A percentile compares a stretch with the other conserved stretches of the same genome.
phyloP scores from a whole-genome alignment of 2,797 vertebrate genomes.

The Threskiornis aethiopicus region DNA sequence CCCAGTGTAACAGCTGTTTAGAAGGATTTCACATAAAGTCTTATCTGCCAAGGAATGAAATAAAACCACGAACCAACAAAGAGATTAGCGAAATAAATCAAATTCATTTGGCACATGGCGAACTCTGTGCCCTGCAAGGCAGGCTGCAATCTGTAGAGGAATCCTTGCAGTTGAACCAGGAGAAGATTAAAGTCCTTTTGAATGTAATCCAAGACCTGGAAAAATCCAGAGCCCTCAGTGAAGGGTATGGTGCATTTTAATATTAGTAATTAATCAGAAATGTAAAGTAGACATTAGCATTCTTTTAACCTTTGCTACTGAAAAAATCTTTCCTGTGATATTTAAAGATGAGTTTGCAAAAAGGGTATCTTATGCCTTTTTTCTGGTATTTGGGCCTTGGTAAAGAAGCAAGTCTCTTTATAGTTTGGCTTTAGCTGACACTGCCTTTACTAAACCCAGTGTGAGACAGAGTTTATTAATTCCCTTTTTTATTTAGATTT shows the following conservation, averaged over 20 bases:
- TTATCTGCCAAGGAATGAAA: conserved; percentile 57
- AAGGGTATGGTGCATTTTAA: conserved; percentile 84
- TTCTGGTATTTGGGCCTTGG: not conserved
- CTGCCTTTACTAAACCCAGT: not conserved
- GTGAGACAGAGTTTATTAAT: not conserved
- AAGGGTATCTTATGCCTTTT: not conserved
- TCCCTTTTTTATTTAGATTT: not conserved
- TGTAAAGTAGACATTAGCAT: not conserved
- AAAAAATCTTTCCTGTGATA: not conserved
- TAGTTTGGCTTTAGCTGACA: not conserved
- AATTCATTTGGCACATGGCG: conserved; percentile 65
- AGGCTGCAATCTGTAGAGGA: conserved; percentile 92
- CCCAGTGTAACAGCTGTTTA: conserved; percentile 47
- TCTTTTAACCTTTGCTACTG: conserved; percentile 7
- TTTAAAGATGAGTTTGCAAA: not conserved
- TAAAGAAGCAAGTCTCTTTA: not conserved
- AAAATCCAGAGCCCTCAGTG: conserved; percentile 92
- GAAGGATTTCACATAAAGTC: conserved; percentile 53
- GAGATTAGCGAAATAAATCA: conserved; percentile 66
- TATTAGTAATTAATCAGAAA: not conserved
- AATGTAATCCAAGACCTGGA: conserved; percentile 99
- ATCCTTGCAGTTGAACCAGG: conserved; percentile 92
- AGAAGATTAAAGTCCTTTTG: conserved; percentile 98
- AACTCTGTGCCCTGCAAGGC: conserved; percentile 81
- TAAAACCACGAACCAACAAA: conserved; percentile 38